phyloP scores from a whole-genome alignment of 1,140 invertebrate genomes.

The Elymnias hypermnestra region DNA sequence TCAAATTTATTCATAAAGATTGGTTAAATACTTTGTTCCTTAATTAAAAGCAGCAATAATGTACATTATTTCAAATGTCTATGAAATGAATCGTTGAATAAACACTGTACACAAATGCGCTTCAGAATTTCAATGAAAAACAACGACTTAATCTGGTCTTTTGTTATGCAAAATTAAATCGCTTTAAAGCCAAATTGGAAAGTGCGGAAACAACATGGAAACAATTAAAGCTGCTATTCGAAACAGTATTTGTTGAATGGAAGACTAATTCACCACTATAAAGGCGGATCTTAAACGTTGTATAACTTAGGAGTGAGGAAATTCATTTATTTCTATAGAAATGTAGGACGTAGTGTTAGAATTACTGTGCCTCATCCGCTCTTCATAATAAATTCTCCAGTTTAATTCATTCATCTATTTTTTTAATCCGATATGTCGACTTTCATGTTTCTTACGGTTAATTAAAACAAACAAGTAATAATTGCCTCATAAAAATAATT shows the following conservation, averaged over 20 bases:
- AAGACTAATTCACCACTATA: slow-evolving; percentile 17
- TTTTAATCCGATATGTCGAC: too few relatives aligned
- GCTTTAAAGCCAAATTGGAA: slow-evolving; percentile 51
- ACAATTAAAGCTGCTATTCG: slow-evolving; percentile 24
- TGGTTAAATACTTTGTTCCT: background rate
- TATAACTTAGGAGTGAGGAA: background rate
- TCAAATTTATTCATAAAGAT: background rate
- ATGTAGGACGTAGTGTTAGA: too few relatives aligned
- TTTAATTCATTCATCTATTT: too few relatives aligned
- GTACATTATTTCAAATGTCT: slow-evolving; percentile 6
- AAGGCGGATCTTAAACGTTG: slow-evolving; percentile 7
- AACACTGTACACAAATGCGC: slow-evolving; percentile 10
- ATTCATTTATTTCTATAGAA: background rate
- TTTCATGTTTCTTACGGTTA: too few relatives aligned
- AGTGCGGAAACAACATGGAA: slow-evolving; percentile 31
- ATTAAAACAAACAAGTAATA: too few relatives aligned
- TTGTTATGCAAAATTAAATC: slow-evolving; percentile 61
- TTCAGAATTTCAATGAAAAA: slow-evolving; percentile 37
- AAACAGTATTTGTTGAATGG: slow-evolving; percentile 17
- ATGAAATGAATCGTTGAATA: slow-evolving; percentile 13
- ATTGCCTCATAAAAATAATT: too few relatives aligned
- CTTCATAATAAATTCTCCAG: too few relatives aligned
- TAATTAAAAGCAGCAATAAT: slow-evolving; percentile 6
- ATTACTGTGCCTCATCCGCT: too few relatives aligned
- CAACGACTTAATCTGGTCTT: slow-evolving; percentile 32